Conservation (phyloP, 2,113 vertebrate genomes). For the Ifrita kowaldi region DNA sequence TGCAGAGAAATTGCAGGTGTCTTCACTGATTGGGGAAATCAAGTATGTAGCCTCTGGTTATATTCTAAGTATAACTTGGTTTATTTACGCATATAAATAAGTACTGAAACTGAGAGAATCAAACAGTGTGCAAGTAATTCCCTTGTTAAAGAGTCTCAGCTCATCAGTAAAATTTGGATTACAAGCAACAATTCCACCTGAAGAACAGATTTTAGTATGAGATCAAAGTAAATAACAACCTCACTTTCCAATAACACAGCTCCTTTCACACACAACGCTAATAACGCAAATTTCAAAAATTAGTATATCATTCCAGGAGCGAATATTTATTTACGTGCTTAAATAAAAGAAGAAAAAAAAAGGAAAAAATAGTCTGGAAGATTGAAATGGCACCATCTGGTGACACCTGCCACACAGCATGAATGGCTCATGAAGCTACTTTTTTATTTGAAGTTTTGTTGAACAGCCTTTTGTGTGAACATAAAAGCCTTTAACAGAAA, state of each 20-base stretch:
- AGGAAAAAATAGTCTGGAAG: not conserved
- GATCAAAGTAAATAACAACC: not conserved
- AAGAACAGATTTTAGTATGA: not conserved
- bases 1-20: not conserved
- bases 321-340: not conserved
- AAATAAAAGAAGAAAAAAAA: not conserved
- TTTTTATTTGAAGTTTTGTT: not conserved
- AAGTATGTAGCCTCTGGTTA: not conserved
- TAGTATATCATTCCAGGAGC: not conserved
- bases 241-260: not conserved
- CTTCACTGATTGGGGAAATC: not conserved
- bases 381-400: slow-evolving; percentile 10
- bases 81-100: not conserved
- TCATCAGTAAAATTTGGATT: not conserved
- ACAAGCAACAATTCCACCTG: not conserved
- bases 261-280: not conserved
- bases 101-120: not conserved
- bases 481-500: not conserved
- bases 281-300: not conserved
- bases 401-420: not conserved
- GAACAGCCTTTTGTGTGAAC: not conserved
- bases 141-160: not conserved
- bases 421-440: not conserved
- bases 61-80: not conserved
- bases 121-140: not conserved